Conservation (phyloP, 2,113 vertebrate genomes). For the Podarcis cretensis region DNA sequence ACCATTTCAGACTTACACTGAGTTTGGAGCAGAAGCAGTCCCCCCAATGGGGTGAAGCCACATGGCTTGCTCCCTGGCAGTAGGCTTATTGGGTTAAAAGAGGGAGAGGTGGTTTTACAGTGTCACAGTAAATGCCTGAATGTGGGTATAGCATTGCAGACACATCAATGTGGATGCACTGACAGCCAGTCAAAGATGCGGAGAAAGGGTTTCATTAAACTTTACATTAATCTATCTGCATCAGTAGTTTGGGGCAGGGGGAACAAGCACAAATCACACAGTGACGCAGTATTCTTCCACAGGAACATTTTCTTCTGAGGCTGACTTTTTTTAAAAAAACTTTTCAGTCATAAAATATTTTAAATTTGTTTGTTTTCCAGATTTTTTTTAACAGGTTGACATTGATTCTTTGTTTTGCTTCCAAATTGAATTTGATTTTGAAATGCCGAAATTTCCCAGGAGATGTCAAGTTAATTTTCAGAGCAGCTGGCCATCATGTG, state of each 20-base stretch:
- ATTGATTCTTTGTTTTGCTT: constrained; percentile 5
- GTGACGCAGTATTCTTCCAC: not conserved
- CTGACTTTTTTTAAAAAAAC: not conserved
- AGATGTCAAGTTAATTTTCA: constrained; percentile 13
- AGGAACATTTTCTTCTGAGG: not conserved
- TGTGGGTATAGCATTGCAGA: not conserved
- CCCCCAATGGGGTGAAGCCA: no score
- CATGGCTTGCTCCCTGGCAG: no score
- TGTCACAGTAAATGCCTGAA: no score
- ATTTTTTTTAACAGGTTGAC: not conserved
- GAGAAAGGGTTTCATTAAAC: not conserved
- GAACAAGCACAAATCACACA: not conserved
- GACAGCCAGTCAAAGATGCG: not conserved
- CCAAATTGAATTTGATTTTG: constrained; percentile 8
- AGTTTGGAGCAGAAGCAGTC: no score
- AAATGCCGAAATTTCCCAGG: constrained; percentile 7
- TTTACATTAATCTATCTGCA: not conserved
- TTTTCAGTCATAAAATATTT: not conserved
- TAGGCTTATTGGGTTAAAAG: no score
- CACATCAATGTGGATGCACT: not conserved
- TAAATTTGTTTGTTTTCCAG: not conserved
- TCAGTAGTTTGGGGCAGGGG: not conserved
- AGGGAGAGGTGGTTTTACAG: no score
- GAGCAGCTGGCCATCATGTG: not conserved
- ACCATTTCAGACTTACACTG: no score